These are phyloP conservation scores for Adelges cooleyi DNA, from an alignment of 1,140 invertebrate species.

Conservation along the genomic window DNA sequence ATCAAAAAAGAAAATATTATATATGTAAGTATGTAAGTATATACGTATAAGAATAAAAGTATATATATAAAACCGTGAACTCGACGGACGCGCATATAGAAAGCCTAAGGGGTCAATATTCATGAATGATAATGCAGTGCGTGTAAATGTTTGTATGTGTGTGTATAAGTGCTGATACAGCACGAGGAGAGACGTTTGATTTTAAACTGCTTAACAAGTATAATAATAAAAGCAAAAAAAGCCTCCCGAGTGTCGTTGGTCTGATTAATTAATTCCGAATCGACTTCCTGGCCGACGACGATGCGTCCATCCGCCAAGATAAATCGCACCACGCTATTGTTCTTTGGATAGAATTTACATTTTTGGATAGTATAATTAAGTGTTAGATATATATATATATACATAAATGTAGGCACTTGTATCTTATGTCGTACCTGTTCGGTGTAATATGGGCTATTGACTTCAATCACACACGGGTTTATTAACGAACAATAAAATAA, in stretches of 20 bases:
- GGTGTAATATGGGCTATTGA: neutral
- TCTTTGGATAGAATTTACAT: conserved; percentile 11
- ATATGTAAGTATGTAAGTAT: no score
- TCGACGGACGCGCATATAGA: no score
- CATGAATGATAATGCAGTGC: conserved; percentile 21
- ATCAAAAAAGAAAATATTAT: neutral
- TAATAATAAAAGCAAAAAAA: neutral
- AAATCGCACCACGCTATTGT: conserved; percentile 20
- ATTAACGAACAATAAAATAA: no score
- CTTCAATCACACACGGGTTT: neutral
- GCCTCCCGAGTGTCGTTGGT: conserved; percentile 7
- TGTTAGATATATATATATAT: neutral
- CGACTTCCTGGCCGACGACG: conserved; percentile 26
- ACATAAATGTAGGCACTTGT: no score
- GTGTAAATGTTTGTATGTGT: no score
- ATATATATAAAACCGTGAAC: no score
- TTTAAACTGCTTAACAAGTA: neutral
- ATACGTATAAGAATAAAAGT: no score
- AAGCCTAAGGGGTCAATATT: conserved; percentile 14
- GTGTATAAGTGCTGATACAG: neutral
- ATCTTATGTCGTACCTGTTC: no score
- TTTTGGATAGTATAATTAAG: neutral
- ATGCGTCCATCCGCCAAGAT: conserved; percentile 20
- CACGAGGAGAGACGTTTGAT: neutral
- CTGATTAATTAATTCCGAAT: conserved; percentile 26